Evolutionary conservation across 1,140 invertebrate genomes (phyloP).

Genomic region (Drosophila novamexicana): DNA sequence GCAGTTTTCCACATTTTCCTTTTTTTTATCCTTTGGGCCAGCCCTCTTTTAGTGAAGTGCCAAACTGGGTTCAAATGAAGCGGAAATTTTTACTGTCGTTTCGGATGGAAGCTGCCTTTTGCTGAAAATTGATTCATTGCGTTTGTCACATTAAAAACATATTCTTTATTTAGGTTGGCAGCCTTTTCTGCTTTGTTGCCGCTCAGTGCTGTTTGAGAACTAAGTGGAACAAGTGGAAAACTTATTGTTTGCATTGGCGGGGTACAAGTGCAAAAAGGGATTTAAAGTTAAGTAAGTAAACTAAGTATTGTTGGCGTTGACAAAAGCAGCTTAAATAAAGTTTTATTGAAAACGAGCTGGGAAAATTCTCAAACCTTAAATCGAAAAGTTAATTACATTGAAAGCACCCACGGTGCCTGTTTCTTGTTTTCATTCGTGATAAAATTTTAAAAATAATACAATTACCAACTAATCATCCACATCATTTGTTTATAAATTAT

Average conservation of each 20-base stretch:
- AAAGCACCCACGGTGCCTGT: too few species aligned
- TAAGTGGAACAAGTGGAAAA: constrained; percentile 34
- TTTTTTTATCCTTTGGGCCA: constrained; percentile 4
- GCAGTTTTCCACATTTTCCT: constrained; percentile 28
- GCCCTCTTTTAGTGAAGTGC: constrained; percentile 11
- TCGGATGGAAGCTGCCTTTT: constrained; percentile 11
- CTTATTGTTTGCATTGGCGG: constrained; percentile 10
- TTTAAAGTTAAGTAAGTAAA: neutral
- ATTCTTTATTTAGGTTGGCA: constrained; percentile 40
- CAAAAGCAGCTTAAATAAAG: neutral
- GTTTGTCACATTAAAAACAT: constrained; percentile 53
- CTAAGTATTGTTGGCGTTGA: neutral
- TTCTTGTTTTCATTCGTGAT: too few species aligned
- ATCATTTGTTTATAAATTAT: too few species aligned
- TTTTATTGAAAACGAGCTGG: neutral
- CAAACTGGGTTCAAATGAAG: constrained; percentile 57
- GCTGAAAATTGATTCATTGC: constrained; percentile 49
- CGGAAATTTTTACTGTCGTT: constrained; percentile 49
- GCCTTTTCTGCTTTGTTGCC: constrained; percentile 9
- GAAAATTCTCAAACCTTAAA: neutral
- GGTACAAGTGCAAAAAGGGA: neutral
- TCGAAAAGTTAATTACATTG: neutral
- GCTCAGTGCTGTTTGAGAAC: constrained; percentile 18
- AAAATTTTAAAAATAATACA: too few species aligned
- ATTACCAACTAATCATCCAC: too few species aligned